Base-by-base conservation (phyloP, 2,113 vertebrate species). In the Strix uralensis region DNA sequence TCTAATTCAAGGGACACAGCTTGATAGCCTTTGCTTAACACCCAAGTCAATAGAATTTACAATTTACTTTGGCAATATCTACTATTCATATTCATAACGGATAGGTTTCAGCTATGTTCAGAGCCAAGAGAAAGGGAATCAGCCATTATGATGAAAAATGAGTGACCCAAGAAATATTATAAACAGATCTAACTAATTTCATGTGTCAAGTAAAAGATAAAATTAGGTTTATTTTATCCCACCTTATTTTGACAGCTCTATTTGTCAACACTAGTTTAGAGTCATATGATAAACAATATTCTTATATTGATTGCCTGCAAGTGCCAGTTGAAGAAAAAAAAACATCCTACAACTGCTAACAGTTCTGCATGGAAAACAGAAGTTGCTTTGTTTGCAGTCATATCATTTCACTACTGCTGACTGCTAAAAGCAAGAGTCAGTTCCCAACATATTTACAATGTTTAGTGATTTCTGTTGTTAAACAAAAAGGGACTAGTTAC, bases 231-330 rank as follows among this genome's bases (percentile, higher is more conserved):
- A 42, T 57, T 77, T 88, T 54, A 74, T 54, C 44, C 18, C 59
- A 81, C 30, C 34, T 92, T 63, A 83, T 83, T 89, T 82, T 92
- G 73, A 80, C 49, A 87, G 49, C 27, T 88, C 62, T 25, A 27
- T 7, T 29, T 81, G 61, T 62, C 54, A 79, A 66, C 46, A 29
- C 22, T 21, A 55, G 30, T 15, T 57, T 46, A 72, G 66, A 74
- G 38, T 15, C 1, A 0, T 30, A 55, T 0, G 30, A 72, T 3
- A 79, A 59, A 63, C 25, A 36, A 10, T 34, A 26, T 67, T 85
- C 96, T 92, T 36, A 89, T 51, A 66, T 4, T 32, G 49, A 57
- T 47, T 63, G 20, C 36, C 63, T 52, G 65, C 46, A 71, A 66
- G 52, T 36, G 11, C 23, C 57, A 51, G 40, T 2, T 72, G 58